Base-by-base conservation (phyloP, 1,140 invertebrate genomes). In the Pantala flavescens region DNA sequence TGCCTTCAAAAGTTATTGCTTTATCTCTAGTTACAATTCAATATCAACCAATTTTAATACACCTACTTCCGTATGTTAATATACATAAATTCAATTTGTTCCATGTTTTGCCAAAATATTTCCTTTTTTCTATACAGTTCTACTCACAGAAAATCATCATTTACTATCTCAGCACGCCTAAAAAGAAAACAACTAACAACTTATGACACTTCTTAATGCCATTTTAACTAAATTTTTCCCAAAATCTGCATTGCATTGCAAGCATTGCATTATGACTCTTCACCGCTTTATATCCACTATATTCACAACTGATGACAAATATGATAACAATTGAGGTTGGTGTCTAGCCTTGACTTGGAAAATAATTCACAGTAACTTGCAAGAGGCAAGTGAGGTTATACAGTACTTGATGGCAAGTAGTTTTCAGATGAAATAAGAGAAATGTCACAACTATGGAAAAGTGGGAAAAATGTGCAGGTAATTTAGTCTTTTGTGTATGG, bases 81-180 rank as follows among this genome's bases (percentile, higher is more conserved):
- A 16, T 63, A 63, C 49, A 63, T 63, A 63, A 63, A 63, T 63
- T 21, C 49, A 63, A 63, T 63, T 63, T 63, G 49, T 19, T 63
- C n/a, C n/a, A 63, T 14, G 3, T 63, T 63, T 63, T 63, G 49
- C 49, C 49, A 63, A 21, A 63, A 63, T 21, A 14, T 49, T 9
- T 19, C 49, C 49, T 7, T 63, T 63, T 63, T 63, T 2, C 28
- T 36, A 36, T 9, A 36, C 9, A 36, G 28, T 36, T 36, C 28
- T 36, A 36, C 28, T 36, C 28, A 36, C 28, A 36, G 28, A 36
- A 36, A 36, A 36, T 36, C 28, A 36, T 36, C 9, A 36, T 36
- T 36, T 36, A 36, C 28, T 36, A 36, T 36, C 28, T 36, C 28
- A 36, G 28, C 49, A 63, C n/a, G n/a, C 49, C 49, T 63, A 3